Evolutionary conservation across 1,140 invertebrate genomes (phyloP).

Genomic region (Cryptotermes secundus): DNA sequence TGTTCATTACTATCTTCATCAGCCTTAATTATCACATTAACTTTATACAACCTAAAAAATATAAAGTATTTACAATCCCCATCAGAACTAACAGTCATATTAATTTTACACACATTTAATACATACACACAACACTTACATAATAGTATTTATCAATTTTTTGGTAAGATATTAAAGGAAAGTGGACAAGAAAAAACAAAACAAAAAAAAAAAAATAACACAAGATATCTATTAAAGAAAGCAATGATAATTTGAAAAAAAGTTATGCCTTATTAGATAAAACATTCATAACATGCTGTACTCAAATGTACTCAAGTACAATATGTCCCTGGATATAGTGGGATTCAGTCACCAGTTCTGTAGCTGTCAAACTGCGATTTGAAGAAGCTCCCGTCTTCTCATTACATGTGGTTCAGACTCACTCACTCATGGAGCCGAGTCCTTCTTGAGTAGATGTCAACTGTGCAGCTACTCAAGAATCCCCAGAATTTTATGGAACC

Average conservation of each 20-base stretch:
- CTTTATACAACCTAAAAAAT: too few species aligned
- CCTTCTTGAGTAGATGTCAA: too few species aligned
- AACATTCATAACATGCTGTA: background rate
- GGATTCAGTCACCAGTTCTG: too few species aligned
- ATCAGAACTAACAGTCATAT: too few species aligned
- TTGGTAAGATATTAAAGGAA: background rate
- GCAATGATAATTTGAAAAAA: background rate
- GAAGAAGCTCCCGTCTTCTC: too few species aligned
- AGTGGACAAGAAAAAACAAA: background rate
- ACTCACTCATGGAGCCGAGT: too few species aligned
- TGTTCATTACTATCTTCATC: background rate
- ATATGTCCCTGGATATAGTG: background rate
- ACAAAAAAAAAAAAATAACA: background rate
- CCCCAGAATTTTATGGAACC: too few species aligned
- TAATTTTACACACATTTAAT: background rate
- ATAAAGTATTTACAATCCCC: too few species aligned
- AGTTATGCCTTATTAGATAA: background rate
- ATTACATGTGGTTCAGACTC: too few species aligned
- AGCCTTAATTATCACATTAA: constrained; percentile 18
- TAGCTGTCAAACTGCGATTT: too few species aligned
- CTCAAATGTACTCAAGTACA: background rate
- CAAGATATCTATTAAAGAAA: background rate
- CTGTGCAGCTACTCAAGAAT: too few species aligned
- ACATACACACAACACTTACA: background rate
- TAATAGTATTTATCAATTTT: background rate